Evolutionary conservation across 2,888 invertebrate genomes (phyloP), one percentile per base, ranked within the genome.

Genomic region (Drosophila buzzatii): DNA sequence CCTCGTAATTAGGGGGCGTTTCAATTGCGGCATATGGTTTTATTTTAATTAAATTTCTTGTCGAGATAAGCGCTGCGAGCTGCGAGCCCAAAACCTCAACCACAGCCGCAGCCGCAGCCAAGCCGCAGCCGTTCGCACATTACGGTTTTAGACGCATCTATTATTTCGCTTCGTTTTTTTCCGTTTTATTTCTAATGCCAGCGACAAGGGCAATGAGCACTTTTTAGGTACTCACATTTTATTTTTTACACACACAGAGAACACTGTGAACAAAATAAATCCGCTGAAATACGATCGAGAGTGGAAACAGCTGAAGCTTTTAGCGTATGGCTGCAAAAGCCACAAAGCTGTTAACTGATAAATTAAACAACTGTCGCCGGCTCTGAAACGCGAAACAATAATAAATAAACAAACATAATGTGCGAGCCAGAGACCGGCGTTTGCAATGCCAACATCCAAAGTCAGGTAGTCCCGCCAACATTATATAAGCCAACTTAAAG

Each of bases 301-400:
- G 53, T 69, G 49, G 65, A 49, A 56, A 56, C 65, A 61, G 56
- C 49, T 53, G 62, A 62, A 69, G 80, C 85, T 79, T 79, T 80
- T 80, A 80, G 79, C 78, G 69, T 67, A 63, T 77, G 62, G 44
- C 71, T 69, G 76, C 74, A 68, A 76, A 76, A 83, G 74, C 79
- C 76, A 56, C 64, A 63, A 70, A 79, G 76, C 76, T 85, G 89
- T 85, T 90, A 89, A 89, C 79, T 82, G 87, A 82, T 89, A 84
- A 86, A 76, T 80, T 84, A 90, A 90, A 90, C 90, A 90, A 89
- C 73, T 76, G 87, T 74, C 82, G 70, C 56, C 72, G 77, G 60
- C 56, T 49, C 68, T 27, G 66, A 77, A 72, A 75, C 27, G 59
- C 61, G 39, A 74, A 70, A 47, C 49, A 49, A 57, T 39, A 63